Conservation (phyloP, 2,888 invertebrate species). For the Pedicia rivosa region DNA sequence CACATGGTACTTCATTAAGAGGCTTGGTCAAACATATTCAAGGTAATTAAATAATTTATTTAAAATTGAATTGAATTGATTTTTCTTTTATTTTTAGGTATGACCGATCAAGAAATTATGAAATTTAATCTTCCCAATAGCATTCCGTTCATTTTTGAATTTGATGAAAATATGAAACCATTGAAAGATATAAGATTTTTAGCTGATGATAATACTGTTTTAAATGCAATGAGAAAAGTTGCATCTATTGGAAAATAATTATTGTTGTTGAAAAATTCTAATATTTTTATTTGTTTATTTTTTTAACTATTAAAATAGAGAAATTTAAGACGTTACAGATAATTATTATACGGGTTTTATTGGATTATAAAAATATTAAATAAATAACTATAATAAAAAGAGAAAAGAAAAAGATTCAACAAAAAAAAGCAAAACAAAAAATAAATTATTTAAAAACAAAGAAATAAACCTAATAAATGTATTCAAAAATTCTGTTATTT, state of each 20-base stretch:
- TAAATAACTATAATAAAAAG: no score
- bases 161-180: conserved; percentile 61
- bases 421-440: no score
- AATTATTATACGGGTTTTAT: no score
- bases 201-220: conserved; percentile 66
- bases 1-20: conserved; percentile 76
- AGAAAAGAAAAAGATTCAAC: no score
- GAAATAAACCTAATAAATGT: no score
- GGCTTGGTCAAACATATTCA: conserved; percentile 83
- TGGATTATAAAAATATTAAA: no score
- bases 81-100: conserved; percentile 30
- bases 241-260: conserved; percentile 53
- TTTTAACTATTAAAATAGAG: no score
- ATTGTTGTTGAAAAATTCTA: no score
- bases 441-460: no score
- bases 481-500: no score
- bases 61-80: background rate
- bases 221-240: conserved; percentile 66
- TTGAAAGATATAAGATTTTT: conserved; percentile 62
- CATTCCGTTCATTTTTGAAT: conserved; percentile 65
- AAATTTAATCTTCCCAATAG: conserved; percentile 63
- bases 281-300: no score
- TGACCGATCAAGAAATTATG: conserved; percentile 63
- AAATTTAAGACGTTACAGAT: no score
- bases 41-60: conserved; percentile 34